Conservation (phyloP, 2,888 invertebrate genomes). For the Eulithis prunata region DNA sequence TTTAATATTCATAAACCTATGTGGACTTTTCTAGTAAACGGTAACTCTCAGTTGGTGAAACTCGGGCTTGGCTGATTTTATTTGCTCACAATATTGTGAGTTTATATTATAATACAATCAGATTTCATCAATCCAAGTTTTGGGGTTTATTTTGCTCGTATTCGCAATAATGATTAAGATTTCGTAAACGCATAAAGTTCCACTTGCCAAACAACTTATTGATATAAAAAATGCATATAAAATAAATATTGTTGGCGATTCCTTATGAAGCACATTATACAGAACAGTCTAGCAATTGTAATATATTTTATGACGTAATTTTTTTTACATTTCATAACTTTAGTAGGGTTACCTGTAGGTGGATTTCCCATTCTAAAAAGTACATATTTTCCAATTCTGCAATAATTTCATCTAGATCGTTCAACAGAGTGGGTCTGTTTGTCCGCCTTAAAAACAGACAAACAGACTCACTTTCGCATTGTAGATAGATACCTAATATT, state of each 20-base stretch:
- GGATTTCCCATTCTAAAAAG: no score
- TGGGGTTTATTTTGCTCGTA: conserved; percentile 1
- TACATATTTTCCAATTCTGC: no score
- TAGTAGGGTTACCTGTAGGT: no score
- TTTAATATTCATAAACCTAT: no score
- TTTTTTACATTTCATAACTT: no score
- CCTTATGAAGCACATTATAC: neutral
- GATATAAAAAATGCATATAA: conserved; percentile 6
- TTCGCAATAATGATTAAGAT: conserved; percentile 9
- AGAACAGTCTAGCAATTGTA: neutral
- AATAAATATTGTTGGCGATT: neutral
- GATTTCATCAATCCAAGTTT: neutral
- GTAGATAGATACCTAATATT: no score
- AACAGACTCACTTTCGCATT: no score
- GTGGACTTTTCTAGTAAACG: no score
- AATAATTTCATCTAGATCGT: no score
- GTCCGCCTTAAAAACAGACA: no score
- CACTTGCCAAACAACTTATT: conserved; percentile 8
- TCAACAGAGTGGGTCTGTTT: no score
- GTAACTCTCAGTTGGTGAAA: no score
- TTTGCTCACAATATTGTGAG: neutral
- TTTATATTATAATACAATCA: conserved; percentile 3
- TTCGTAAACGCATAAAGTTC: conserved; percentile 18
- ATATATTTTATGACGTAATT: neutral
- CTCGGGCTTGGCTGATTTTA: neutral